Base-by-base conservation (phyloP, 2,888 invertebrate species). In the Pyrocoelia pectoralis region DNA sequence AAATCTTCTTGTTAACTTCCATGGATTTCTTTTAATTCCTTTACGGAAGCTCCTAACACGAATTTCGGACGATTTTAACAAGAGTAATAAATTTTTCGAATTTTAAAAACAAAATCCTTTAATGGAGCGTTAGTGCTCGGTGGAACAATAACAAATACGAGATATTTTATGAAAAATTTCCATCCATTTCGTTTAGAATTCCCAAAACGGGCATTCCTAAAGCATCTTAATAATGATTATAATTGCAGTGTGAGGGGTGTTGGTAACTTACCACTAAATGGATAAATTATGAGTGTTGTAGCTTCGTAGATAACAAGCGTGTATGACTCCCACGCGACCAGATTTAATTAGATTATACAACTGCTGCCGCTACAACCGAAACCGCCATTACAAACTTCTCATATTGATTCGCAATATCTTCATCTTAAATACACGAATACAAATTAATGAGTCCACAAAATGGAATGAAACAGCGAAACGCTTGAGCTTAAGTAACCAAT, bases 331-430 rank as follows among this genome's bases (percentile, higher is more conserved):
- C 78, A 60, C 62, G 78, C 70, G 77, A 73, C 74, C 75, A 73
- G 77, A 77, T 79, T 78, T 79, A 79, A 79, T 79, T 79, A 78
- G 79, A 79, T 79, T 79, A 79, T 78, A 78, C 71, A 75, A 75
- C 73, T 74, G 76, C 48, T 58, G 62, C 50, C 57, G 48, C 56
- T 58, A 49, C 50, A 58, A 41, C 54, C 19, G 54, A 62, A 33
- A 24, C 38, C 49, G 48, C 46, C 49, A 54, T 54, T 54, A 54
- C 28, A 54, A 60, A 54, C 24, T 60, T 60, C 8, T 17, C 40
- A 51, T 56, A 62, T 57, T 43, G 53, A 62, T 62, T 62, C 51
- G 40, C 56, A 50, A 59, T 59, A 53, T 5, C 1, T 12, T 19
- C 28, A 24, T 12, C 24, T 18, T 15, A 10, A 46, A 46, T 18